Evolutionary conservation across 2,888 invertebrate genomes (phyloP), one percentile per base, ranked within the genome.

Genomic region (Seira sanloemensis): DNA sequence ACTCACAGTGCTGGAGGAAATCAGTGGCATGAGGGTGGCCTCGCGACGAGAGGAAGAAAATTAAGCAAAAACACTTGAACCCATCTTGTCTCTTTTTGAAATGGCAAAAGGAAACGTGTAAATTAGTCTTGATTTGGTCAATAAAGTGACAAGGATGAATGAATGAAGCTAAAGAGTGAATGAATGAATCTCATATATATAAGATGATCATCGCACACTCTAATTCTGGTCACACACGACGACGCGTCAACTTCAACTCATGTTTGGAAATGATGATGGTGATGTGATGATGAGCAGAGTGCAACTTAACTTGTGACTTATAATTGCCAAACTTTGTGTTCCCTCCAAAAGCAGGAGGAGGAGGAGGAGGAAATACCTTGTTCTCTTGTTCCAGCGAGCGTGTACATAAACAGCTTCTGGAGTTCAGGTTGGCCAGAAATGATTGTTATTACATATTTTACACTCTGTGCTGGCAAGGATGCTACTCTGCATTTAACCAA

Each of bases 61-160:
- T 12, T 4, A n/a, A 37, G 12, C 37, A 37, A 46, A 24, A 65
- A 76, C 54, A 75, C 18, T 2, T 25, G 9, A 69, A 69, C 4
- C 7, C 69, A 7, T 27, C 16, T 23, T 24, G 54, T 50, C 68
- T 68, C 65, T 27, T 77, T 54, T 67, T 69, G 23, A 37, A n/a
- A 58, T 18, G 5, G n/a, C 75, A 58, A 66, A 75, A 81, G 81
- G 81, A 81, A 81, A 81, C 73, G 81, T 81, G 81, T 81, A 81
- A 81, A 81, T 81, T 81, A 81, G 81, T 81, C 81, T 81, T 81
- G 81, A 81, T 81, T 81, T 81, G 81, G 81, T 68, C 69, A 81
- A 81, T 81, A 75, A 81, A 81, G 69, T 81, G 81, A 81, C 81
- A 75, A 81, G 81, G 81, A 81, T 81, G 81, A 81, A 81, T 81